Evolutionary conservation across 2,797 vertebrate genomes (phyloP).

Genomic region (Helicolenus hilgendorfi): DNA sequence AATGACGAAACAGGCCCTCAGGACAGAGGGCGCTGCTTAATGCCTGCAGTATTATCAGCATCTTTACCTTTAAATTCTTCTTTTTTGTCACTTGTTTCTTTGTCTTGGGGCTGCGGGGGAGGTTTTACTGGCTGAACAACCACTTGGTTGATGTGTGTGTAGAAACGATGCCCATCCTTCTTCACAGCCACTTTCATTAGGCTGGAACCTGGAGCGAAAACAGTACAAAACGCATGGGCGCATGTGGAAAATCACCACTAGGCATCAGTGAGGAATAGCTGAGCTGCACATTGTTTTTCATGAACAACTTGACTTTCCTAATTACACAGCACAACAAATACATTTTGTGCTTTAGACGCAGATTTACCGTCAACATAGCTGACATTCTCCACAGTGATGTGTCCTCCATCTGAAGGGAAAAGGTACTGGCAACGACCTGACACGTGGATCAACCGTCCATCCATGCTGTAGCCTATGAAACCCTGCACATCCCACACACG

Average conservation of each 20-base stretch:
- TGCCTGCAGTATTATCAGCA: neutral
- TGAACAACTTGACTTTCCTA: neutral
- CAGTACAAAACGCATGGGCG: neutral
- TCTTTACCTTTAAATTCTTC: conserved; percentile 53
- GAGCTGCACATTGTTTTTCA: neutral
- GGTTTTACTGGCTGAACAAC: conserved; percentile 6
- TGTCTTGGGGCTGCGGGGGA: neutral
- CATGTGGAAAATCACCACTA: neutral
- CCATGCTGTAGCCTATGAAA: conserved; percentile 93
- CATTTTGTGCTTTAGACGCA: neutral
- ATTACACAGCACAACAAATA: neutral
- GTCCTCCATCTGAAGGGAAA: conserved; percentile 94
- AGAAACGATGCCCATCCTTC: conserved; percentile 95
- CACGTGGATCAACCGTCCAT: conserved; percentile 90
- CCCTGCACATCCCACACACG: conserved; percentile 44
- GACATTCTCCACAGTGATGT: conserved; percentile 92
- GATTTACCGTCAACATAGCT: conserved; percentile 90
- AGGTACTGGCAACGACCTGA: conserved; percentile 89
- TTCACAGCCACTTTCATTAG: conserved; percentile 91
- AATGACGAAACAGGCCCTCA: neutral
- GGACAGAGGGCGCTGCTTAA: neutral
- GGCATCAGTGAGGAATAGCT: neutral
- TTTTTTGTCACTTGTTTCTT: neutral
- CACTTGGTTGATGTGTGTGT: conserved; percentile 91
- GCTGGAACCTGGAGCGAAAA: conserved; percentile 86